Conservation (phyloP, 2,888 invertebrate genomes). For the Phortica magna region DNA sequence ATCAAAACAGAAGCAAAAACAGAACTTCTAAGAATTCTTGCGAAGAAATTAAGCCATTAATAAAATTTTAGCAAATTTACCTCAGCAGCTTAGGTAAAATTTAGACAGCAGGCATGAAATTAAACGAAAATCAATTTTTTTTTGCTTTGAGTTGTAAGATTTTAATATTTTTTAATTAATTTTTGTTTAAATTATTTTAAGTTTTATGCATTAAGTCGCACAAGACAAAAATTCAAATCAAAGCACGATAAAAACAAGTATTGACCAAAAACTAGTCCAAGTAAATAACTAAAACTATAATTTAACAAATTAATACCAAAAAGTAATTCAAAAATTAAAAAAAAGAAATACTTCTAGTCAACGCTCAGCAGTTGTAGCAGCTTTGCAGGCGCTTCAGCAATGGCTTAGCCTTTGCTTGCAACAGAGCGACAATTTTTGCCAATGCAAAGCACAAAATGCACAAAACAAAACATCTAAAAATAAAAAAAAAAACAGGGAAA, state of each 20-base stretch:
- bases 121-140: constrained; percentile 47
- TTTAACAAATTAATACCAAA: not conserved
- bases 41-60: constrained; percentile 50
- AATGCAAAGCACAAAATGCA: constrained; percentile 1
- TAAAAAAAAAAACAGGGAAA: not conserved
- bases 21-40: constrained; percentile 43
- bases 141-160: constrained; percentile 78
- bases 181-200: constrained; percentile 47
- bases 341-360: constrained; percentile 20
- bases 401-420: constrained; percentile 10
- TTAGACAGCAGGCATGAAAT: constrained; percentile 5
- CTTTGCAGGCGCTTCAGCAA: not conserved
- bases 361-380: not conserved
- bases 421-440: not conserved
- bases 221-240: not conserved
- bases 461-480: not conserved
- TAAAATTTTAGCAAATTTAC: constrained; percentile 70
- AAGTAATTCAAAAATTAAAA: not conserved
- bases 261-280: constrained; percentile 26
- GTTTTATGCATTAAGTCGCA: constrained; percentile 45
- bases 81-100: constrained; percentile 50
- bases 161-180: constrained; percentile 43
- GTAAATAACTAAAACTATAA: not conserved
- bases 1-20: constrained; percentile 38
- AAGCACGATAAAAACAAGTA: constrained; percentile 9